Conservation (phyloP, 2,888 invertebrate species). For the Pediacus dermestoides region DNA sequence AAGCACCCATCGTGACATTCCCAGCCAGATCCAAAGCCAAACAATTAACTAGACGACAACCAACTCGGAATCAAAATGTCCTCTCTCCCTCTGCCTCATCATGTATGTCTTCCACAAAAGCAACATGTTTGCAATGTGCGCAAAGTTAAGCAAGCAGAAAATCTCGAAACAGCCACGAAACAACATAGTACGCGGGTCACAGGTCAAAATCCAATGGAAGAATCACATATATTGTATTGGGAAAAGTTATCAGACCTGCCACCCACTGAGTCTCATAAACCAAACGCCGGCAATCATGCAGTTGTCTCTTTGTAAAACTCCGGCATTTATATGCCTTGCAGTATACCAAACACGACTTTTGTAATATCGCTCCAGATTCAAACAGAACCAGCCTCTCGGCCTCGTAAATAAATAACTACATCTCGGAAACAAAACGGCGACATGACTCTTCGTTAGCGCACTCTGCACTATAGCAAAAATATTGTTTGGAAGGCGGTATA, state of each 20-base stretch:
- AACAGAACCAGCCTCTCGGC: constrained; percentile 27
- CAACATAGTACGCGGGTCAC: constrained; percentile 17
- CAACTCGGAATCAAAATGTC: too few species aligned
- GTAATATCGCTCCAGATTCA: constrained; percentile 36
- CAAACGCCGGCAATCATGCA: constrained; percentile 37
- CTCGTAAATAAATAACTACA: constrained; percentile 35
- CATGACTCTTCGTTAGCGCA: constrained; percentile 28
- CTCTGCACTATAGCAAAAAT: too few species aligned
- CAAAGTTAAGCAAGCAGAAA: constrained; percentile 22
- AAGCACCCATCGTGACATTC: too few species aligned
- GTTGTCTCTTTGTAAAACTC: constrained; percentile 29
- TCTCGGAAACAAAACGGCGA: constrained; percentile 34
- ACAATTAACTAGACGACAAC: too few species aligned
- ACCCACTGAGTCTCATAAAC: constrained; percentile 39
- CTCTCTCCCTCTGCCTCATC: too few species aligned
- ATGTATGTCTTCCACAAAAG: too few species aligned
- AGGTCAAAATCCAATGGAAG: constrained; percentile 3
- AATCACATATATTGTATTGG: constrained; percentile 32
- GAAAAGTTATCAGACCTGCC: constrained; percentile 30
- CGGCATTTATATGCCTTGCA: constrained; percentile 29
- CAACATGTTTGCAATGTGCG: too few species aligned
- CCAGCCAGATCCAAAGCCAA: too few species aligned
- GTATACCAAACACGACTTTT: constrained; percentile 39
- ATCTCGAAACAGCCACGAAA: constrained; percentile 23
- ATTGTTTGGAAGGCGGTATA: too few species aligned